These are phyloP conservation scores for Drosophila erecta DNA, from an alignment of 1,140 invertebrate species.

Conservation along the genomic window DNA sequence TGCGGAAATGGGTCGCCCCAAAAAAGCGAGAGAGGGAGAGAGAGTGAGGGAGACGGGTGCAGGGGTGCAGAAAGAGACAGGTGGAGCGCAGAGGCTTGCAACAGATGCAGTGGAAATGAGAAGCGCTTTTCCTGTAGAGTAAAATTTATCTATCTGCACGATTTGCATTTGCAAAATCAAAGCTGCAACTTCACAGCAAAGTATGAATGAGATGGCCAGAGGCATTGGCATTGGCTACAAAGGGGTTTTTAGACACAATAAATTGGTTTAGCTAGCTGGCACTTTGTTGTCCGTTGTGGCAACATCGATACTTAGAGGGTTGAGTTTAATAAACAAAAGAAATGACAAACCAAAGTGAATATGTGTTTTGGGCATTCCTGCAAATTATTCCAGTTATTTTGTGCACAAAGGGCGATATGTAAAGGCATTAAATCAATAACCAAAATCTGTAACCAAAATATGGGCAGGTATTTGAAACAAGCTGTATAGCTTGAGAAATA, in stretches of 20 bases:
- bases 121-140: constrained; percentile 13
- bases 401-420: neutral
- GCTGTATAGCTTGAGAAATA: too few species aligned
- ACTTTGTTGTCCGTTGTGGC: constrained; percentile 16
- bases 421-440: neutral
- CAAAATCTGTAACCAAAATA: neutral
- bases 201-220: constrained; percentile 12
- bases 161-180: constrained; percentile 60
- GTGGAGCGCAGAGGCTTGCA: constrained; percentile 19
- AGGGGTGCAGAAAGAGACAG: constrained; percentile 9
- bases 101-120: constrained; percentile 51
- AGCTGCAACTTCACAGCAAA: constrained; percentile 31
- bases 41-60: constrained; percentile 4
- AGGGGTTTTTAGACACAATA: constrained; percentile 33
- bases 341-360: neutral
- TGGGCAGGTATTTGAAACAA: neutral
- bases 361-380: constrained; percentile 18
- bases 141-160: constrained; percentile 30
- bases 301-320: constrained; percentile 23
- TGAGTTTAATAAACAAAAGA: constrained; percentile 11
- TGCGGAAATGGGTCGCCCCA: constrained; percentile 50
- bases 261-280: constrained; percentile 37
- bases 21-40: constrained; percentile 28
- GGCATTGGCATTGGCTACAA: constrained; percentile 8
- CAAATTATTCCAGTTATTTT: neutral